phyloP scores from a whole-genome alignment of 1,140 invertebrate genomes.

The Saccostrea cuccullata region DNA sequence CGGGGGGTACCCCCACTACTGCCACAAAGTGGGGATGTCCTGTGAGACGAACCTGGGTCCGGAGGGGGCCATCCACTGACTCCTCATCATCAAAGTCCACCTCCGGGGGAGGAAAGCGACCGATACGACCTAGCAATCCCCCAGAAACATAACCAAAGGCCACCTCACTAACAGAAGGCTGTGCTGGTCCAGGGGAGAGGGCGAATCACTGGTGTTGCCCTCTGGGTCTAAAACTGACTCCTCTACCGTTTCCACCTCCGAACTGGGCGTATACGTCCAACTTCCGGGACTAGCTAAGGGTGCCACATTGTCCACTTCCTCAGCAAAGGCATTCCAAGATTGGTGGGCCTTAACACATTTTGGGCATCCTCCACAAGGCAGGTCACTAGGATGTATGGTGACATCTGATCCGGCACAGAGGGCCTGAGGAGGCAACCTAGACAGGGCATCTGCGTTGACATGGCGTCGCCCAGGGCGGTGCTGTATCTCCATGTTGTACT shows the following conservation, averaged over 20 bases:
- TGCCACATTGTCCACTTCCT: neutral
- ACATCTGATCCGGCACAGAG: neutral
- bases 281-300: neutral
- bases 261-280: neutral
- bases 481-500: constrained; percentile 22
- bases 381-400: neutral
- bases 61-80: neutral
- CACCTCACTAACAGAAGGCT: neutral
- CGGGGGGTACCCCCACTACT: too few relatives aligned
- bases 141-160: neutral
- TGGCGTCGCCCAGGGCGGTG: too few relatives aligned
- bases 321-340: neutral
- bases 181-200: too few relatives aligned
- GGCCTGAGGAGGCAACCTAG: neutral
- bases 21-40: too few relatives aligned
- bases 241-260: neutral
- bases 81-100: neutral
- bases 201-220: too few relatives aligned
- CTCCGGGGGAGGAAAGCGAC: neutral
- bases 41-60: neutral
- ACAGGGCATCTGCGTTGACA: neutral
- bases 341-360: neutral
- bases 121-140: neutral
- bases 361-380: neutral
- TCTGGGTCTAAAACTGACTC: neutral